Evolutionary conservation across 2,113 vertebrate species (phyloP).

Genomic region (Vicugna pacos): DNA sequence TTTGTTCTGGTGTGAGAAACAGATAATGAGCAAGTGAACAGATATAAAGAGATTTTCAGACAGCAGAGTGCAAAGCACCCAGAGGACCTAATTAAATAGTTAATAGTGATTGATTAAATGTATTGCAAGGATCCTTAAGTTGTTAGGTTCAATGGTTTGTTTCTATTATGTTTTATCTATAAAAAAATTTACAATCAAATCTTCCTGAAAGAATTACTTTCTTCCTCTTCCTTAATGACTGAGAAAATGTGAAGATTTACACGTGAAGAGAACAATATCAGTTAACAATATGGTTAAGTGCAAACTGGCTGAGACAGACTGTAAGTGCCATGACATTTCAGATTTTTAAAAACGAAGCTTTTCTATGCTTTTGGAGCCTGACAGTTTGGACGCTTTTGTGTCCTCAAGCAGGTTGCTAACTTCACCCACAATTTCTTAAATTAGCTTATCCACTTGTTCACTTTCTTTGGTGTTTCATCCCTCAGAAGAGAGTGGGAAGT

Average conservation of each 20-base stretch:
- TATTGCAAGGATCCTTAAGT: slow-evolving; percentile 2
- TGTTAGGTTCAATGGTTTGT: neutral
- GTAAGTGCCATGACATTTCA: neutral
- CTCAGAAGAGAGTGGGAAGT: slow-evolving; percentile 53
- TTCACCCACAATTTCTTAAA: slow-evolving; percentile 68
- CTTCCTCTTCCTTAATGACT: neutral
- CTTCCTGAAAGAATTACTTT: neutral
- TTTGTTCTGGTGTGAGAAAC: neutral
- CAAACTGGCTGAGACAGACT: neutral
- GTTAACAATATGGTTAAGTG: no score
- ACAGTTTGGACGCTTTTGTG: slow-evolving; percentile 10
- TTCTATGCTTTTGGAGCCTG: neutral
- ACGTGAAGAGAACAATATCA: neutral
- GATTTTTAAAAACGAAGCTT: neutral
- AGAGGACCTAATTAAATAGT: neutral
- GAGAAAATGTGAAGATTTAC: neutral
- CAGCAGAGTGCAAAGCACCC: neutral
- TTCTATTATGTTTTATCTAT: neutral
- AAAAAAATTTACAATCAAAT: neutral
- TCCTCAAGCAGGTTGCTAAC: slow-evolving; percentile 27
- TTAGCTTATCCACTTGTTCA: slow-evolving; percentile 55
- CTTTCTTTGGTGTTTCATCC: slow-evolving; percentile 43
- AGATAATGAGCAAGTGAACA: neutral
- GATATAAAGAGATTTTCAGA: slow-evolving; percentile 2
- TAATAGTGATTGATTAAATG: neutral